These are phyloP conservation scores for Porphyrio hochstetteri DNA, from an alignment of 2,113 vertebrate genomes.

Conservation along the genomic window DNA sequence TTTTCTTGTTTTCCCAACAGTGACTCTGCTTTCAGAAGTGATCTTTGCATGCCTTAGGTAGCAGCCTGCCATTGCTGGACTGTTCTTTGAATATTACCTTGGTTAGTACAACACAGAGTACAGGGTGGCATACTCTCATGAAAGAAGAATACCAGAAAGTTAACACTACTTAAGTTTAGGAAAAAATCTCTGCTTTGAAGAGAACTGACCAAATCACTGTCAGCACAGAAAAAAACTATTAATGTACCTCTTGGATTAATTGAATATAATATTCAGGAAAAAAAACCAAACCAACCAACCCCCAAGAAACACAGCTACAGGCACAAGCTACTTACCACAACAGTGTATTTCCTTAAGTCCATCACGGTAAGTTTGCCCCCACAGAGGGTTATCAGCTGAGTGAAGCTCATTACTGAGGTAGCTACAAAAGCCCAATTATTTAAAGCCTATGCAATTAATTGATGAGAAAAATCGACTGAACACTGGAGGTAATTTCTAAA, in stretches of 20 bases:
- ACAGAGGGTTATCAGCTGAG: not conserved
- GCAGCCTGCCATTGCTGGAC: not conserved
- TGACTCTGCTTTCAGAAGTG: rapidly evolving
- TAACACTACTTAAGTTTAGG: not conserved
- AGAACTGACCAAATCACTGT: not conserved
- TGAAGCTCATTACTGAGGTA: not conserved
- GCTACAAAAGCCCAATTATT: not conserved
- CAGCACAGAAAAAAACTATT: not conserved
- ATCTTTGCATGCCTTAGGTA: not conserved
- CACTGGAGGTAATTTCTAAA: slow-evolving; percentile 42
- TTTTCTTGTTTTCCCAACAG: not conserved
- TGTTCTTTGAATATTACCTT: not conserved
- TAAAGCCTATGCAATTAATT: slow-evolving; percentile 35
- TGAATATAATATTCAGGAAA: not conserved
- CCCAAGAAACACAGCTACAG: not conserved
- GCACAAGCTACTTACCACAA: not conserved
- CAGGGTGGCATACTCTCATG: not conserved
- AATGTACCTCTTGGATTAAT: not conserved
- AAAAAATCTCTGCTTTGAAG: not conserved
- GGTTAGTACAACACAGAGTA: not conserved
- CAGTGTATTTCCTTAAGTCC: not conserved
- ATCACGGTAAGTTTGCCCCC: not conserved
- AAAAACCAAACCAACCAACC: not conserved
- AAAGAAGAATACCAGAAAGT: not conserved
- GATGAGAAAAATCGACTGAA: slow-evolving; percentile 36